Percentiles rank a stretch among this genome's conserved stretches.
These are phyloP conservation scores for Pogonomyrmex californicus DNA, from an alignment of 1,140 invertebrate species.

Conservation along the genomic window DNA sequence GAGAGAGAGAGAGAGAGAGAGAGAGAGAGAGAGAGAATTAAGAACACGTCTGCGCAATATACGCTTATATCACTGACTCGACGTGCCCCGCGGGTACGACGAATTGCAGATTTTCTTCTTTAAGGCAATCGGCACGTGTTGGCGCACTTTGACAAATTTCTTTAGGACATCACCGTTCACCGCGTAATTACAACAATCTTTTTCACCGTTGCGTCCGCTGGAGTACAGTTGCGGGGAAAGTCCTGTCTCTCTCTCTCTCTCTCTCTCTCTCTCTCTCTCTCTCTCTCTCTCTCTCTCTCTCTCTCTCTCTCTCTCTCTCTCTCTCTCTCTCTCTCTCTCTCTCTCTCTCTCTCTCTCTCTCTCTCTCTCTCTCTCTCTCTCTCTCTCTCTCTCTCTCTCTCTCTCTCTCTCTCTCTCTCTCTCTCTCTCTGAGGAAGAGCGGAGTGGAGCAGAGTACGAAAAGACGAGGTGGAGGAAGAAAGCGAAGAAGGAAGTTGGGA, in stretches of 20 bases:
- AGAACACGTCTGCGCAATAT: neutral
- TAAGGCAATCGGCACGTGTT: neutral
- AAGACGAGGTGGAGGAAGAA: neutral
- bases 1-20: too few relatives aligned
- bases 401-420: too few relatives aligned
- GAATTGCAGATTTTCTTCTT: neutral
- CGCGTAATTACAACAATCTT: conserved; percentile 53
- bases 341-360: too few relatives aligned
- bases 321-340: too few relatives aligned
- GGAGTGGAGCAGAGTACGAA: neutral
- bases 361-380: too few relatives aligned
- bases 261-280: too few relatives aligned
- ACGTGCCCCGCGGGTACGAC: neutral
- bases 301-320: too few relatives aligned
- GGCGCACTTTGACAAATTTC: conserved; percentile 10
- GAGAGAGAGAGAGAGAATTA: neutral
- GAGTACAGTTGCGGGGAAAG: conserved; percentile 2
- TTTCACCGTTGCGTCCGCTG: conserved; percentile 3
- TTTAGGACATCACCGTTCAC: conserved; percentile 2
- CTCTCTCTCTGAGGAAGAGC: too few relatives aligned
- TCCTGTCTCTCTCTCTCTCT: neutral
- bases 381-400: too few relatives aligned
- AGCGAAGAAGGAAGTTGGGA: conserved; percentile 21
- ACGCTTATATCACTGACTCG: conserved; percentile 13
- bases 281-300: too few relatives aligned